These are phyloP conservation scores for Hipposideros larvatus DNA, from an alignment of 2,797 vertebrate genomes.

Conservation along the genomic window DNA sequence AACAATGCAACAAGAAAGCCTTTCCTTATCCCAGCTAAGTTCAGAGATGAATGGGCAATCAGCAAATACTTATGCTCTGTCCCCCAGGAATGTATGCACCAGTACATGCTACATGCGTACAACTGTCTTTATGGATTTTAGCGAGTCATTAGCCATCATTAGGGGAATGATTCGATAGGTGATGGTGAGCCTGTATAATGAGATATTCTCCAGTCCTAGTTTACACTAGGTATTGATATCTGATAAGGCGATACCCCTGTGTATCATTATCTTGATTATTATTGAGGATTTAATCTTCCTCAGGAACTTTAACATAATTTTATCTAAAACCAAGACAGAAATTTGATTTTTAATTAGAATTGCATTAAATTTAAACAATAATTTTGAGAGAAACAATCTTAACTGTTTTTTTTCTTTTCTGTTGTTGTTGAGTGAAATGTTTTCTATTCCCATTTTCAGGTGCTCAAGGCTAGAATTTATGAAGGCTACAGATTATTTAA, in stretches of 20 bases:
- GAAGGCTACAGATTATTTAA: neutral
- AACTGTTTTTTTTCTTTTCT: neutral
- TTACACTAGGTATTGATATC: neutral
- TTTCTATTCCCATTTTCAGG: neutral
- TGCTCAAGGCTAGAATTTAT: neutral
- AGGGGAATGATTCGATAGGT: neutral
- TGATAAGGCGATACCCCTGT: neutral
- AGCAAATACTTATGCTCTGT: neutral
- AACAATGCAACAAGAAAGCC: neutral
- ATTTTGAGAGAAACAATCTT: neutral
- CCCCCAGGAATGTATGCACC: neutral
- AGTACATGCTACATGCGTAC: neutral
- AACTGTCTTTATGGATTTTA: neutral
- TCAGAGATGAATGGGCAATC: neutral
- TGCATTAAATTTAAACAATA: neutral
- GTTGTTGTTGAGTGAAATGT: neutral
- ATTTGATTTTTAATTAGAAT: neutral
- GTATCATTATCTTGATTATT: neutral
- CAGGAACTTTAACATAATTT: neutral
- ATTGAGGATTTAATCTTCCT: neutral
- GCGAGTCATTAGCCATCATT: neutral
- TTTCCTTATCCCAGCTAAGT: neutral
- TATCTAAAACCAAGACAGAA: neutral
- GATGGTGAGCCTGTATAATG: neutral
- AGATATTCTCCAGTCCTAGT: neutral